Base-by-base conservation (phyloP, 1,140 invertebrate species). In the Drosophila albomicans region DNA sequence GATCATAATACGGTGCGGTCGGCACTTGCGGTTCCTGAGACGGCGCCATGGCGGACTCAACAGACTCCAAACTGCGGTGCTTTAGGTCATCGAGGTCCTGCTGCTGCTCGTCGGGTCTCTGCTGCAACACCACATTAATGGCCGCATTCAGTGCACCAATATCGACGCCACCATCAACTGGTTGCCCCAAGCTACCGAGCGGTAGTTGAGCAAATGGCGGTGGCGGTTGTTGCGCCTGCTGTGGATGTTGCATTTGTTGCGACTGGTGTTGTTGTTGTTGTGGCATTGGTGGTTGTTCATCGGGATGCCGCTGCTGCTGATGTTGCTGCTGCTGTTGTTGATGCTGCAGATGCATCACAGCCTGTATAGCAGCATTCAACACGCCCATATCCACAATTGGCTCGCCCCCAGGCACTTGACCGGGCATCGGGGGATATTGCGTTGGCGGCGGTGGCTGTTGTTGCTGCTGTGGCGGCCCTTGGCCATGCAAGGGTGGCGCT, bases 1-100 rank as follows among this genome's bases (percentile, higher is more conserved):
- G 94, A 91, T 99, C 98, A 93, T 97, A 99, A 92, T 99, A 99
- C 54, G 98, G 98, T 75, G 98, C 96, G 61, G 96, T 96, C 10
- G 98, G 98, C 93, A 98, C 95, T 57, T 97, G 93, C 76, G 97
- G 96, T 78, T 97, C 82, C 81, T 97, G 96, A 52, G 6, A 52
- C 30, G 43, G 35, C 38, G 43, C 25, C 62, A 76, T 66, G 58
- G 94, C 91, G 7, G 41, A 8, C 28, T 92, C 61, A 16, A n/a
- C 57, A 0, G 46, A 13, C 1, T 59, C 48, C n/a, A 63, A 66
- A 16, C 70, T 57, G 5, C 70, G 52, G 46, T 30, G n/a, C 2
- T 87, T 72, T 11, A 69, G 43, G 1, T 81, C 74, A 0, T 79
- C 74, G 3, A 48, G 32, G 16, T 62, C 70, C 11, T 78, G 68